Evolutionary conservation across 2,113 vertebrate genomes (phyloP).

Genomic region (Elaphurus davidianus): DNA sequence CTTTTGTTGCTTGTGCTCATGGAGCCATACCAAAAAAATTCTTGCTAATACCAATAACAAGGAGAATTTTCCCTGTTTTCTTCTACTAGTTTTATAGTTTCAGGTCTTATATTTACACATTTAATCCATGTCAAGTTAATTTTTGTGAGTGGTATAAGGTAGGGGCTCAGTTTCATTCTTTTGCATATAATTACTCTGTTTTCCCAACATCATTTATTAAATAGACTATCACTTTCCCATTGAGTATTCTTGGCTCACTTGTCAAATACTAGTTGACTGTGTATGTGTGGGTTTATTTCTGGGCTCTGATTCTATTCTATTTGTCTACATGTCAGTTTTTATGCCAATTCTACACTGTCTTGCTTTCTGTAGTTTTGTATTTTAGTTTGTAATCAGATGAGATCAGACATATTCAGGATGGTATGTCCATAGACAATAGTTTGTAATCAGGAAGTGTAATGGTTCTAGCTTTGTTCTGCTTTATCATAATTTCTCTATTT

Average conservation of each 20-base stretch:
- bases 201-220: not conserved
- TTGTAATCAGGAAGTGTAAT: not conserved
- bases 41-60: not conserved
- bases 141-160: not conserved
- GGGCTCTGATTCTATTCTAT: not conserved
- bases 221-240: not conserved
- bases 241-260: not conserved
- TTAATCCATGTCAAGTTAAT: not conserved
- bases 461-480: not conserved
- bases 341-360: not conserved
- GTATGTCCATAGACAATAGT: not conserved
- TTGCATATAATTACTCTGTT: not conserved
- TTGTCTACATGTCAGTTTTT: not conserved
- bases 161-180: not conserved
- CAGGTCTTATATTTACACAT: not conserved
- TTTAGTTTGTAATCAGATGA: not conserved
- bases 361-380: not conserved
- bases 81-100: not conserved
- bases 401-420: not conserved
- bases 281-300: not conserved
- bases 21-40: not conserved
- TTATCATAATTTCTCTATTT: not conserved
- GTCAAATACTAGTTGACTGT: not conserved
- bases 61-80: not conserved
- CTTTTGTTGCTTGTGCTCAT: not conserved